A percentile compares a stretch with the other conserved stretches of the same genome.
These are phyloP conservation scores for Aleiodes alternator DNA, from an alignment of 2,888 invertebrate species.

Conservation along the genomic window DNA sequence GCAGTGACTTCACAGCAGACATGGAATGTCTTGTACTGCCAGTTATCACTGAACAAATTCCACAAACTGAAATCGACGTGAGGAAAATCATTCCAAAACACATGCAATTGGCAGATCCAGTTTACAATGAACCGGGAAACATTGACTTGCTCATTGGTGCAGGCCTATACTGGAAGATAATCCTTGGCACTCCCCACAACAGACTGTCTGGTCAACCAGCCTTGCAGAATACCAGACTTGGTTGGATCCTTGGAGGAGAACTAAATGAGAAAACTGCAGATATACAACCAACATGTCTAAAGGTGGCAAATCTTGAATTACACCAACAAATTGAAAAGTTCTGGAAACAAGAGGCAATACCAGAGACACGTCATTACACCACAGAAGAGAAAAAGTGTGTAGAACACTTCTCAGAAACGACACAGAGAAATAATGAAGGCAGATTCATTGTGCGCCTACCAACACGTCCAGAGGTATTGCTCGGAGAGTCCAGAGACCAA, in stretches of 20 bases:
- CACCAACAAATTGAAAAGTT: conserved; percentile 51
- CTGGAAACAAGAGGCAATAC: conserved; percentile 57
- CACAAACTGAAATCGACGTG: conserved; percentile 38
- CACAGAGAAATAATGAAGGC: conserved; percentile 49
- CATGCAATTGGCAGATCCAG: conserved; percentile 37
- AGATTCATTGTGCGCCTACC: conserved; percentile 44
- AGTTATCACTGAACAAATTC: conserved; percentile 39
- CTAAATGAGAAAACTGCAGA: neutral
- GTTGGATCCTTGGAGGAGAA: conserved; percentile 49
- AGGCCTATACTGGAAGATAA: conserved; percentile 39
- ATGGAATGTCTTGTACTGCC: conserved; percentile 42
- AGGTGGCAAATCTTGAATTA: conserved; percentile 33
- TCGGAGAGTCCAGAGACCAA: conserved; percentile 40
- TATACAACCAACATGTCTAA: conserved; percentile 10
- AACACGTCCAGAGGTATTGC: conserved; percentile 31
- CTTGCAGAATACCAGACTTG: conserved; percentile 53
- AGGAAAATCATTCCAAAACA: conserved; percentile 38
- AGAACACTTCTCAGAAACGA: conserved; percentile 48
- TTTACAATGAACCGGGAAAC: conserved; percentile 9
- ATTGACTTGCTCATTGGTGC: conserved; percentile 29
- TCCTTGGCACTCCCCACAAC: conserved; percentile 34
- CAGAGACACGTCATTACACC: conserved; percentile 34
- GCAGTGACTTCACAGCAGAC: conserved; percentile 30
- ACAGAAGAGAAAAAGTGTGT: conserved; percentile 56
- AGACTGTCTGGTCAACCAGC: conserved; percentile 26